Conservation (phyloP, 2,113 vertebrate genomes). For the Rattus norvegicus region GRCr8 NC_086022.1:134196001-134196500, state of each 20-base stretch:
- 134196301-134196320: not conserved
- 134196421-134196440: not conserved
- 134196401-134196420: not conserved
- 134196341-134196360: not conserved
- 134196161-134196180: slow-evolving; percentile 40
- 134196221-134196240: not conserved
- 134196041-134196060: slow-evolving; percentile 50
- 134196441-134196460: not conserved
- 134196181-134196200: slow-evolving; percentile 37
- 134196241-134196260: not conserved
- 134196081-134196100: slow-evolving; percentile 32
- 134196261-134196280: not conserved
- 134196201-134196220: slow-evolving; percentile 36
- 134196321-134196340: not conserved
- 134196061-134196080: slow-evolving; percentile 20
- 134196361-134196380: not conserved
- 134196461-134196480: too few relatives aligned
- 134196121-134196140: slow-evolving; percentile 10
- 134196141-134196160: not conserved
- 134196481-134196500: not conserved
- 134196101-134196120: not conserved
- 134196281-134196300: not conserved
- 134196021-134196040: slow-evolving; percentile 60
- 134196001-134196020: not conserved
- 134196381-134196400: too few relatives aligned